These are phyloP conservation scores for Marcusenius ussheri DNA, from an alignment of 2,113 vertebrate genomes.

Conservation along the genomic window DNA sequence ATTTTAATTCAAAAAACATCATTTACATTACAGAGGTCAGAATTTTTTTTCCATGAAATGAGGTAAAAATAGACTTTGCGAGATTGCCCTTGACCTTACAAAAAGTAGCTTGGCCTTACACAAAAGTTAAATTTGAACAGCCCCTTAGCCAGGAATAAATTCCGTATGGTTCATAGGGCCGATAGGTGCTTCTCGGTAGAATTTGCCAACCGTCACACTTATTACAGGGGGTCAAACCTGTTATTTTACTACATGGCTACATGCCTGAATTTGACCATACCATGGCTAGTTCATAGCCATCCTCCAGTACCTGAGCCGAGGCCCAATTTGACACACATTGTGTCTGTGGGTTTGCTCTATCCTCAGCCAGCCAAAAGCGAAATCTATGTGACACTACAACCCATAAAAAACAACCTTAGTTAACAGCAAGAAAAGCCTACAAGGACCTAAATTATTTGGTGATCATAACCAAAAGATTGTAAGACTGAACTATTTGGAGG, in stretches of 20 bases:
- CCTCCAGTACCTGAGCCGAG: too few species aligned
- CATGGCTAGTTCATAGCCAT: too few species aligned
- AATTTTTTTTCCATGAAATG: neutral
- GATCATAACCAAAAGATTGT: neutral
- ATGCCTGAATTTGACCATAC: neutral
- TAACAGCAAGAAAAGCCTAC: neutral
- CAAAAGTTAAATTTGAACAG: neutral
- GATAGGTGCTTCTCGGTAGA: neutral
- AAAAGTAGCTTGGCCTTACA: neutral
- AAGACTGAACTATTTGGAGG: neutral
- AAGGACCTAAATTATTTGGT: neutral
- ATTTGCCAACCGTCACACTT: neutral
- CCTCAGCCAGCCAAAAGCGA: neutral
- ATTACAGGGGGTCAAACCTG: neutral
- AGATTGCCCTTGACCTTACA: neutral
- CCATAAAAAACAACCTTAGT: neutral
- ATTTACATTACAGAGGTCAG: neutral
- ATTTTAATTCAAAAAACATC: neutral
- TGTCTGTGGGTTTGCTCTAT: neutral
- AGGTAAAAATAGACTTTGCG: neutral
- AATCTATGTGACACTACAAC: neutral
- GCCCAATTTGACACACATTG: too few species aligned
- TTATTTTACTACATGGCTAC: too few species aligned
- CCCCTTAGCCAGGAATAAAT: neutral
- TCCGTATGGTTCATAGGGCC: neutral